phyloP scores from a whole-genome alignment of 2,888 invertebrate genomes.

The Hirtodrosophila alboralis region DNA sequence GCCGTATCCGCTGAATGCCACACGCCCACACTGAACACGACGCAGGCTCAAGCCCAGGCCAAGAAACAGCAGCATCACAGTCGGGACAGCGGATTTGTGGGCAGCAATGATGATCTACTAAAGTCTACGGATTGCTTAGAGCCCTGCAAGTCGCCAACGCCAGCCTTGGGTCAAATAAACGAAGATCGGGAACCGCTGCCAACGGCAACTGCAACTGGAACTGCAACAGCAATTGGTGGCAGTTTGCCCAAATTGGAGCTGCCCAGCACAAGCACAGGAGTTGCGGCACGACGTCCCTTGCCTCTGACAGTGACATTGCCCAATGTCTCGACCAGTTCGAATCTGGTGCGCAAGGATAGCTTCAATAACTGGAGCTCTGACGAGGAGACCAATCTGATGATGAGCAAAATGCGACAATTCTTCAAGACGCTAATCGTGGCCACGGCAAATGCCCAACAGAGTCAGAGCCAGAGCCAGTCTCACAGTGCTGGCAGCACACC shows the following conservation, averaged over 20 bases:
- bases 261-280: constrained; percentile 47
- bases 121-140: constrained; percentile 85
- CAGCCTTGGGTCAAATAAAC: constrained; percentile 72
- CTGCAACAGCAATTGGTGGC: constrained; percentile 1
- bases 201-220: constrained; percentile 1
- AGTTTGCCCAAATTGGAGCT: constrained; percentile 47
- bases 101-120: constrained; percentile 93
- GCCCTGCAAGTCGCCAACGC: constrained; percentile 72
- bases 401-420: constrained; percentile 96
- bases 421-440: constrained; percentile 95
- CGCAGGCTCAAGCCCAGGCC: constrained; percentile 85
- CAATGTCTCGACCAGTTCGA: constrained; percentile 81
- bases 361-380: constrained; percentile 97
- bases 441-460: constrained; percentile 84
- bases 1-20: constrained; percentile 57
- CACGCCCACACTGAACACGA: constrained; percentile 84
- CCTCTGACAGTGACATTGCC: constrained; percentile 29
- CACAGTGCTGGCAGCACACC: constrained; percentile 57
- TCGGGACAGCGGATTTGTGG: constrained; percentile 94
- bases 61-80: constrained; percentile 88
- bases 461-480: constrained; percentile 82
- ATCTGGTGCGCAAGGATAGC: constrained; percentile 92
- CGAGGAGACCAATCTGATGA: constrained; percentile 97
- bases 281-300: constrained; percentile 16
- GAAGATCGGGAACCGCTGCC: constrained; percentile 83